Evolutionary conservation across 92 coral and sea anemone species (phyloP).

Genomic region (Actinernus sp.): DNA sequence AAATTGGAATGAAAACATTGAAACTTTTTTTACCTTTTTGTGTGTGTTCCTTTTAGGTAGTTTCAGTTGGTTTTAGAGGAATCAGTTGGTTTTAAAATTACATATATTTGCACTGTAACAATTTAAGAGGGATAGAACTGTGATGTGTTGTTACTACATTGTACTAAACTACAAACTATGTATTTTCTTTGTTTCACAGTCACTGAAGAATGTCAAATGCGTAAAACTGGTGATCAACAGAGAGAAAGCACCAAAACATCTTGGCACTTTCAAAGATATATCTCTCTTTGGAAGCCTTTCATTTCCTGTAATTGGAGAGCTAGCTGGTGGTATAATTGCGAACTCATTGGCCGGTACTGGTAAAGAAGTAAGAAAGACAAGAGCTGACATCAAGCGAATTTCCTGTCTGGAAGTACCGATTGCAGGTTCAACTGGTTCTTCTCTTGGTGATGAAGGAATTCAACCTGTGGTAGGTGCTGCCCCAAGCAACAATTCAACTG

Average conservation of each 20-base stretch:
- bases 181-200: too few species aligned
- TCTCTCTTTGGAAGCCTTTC: slow-evolving; percentile 11
- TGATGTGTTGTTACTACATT: too few species aligned
- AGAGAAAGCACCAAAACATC: slow-evolving; percentile 7
- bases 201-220: slow-evolving; percentile 32
- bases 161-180: too few species aligned
- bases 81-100: too few species aligned
- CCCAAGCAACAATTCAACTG: background rate
- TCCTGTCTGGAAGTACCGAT: background rate
- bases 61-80: too few species aligned
- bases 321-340: slow-evolving; percentile 8
- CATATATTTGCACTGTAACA: too few species aligned
- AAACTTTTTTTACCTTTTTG: too few species aligned
- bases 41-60: too few species aligned
- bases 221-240: slow-evolving; percentile 13
- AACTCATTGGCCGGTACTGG: slow-evolving; percentile 31
- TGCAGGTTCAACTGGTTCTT: slow-evolving; percentile 24
- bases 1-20: too few species aligned
- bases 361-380: slow-evolving; percentile 1
- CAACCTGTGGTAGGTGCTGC: background rate
- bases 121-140: too few species aligned
- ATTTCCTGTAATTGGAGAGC: slow-evolving; percentile 14
- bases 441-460: background rate
- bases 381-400: slow-evolving; percentile 3
- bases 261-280: slow-evolving; percentile 31